phyloP scores from a whole-genome alignment of 2,797 vertebrate species.

The Sebastes minor region DNA sequence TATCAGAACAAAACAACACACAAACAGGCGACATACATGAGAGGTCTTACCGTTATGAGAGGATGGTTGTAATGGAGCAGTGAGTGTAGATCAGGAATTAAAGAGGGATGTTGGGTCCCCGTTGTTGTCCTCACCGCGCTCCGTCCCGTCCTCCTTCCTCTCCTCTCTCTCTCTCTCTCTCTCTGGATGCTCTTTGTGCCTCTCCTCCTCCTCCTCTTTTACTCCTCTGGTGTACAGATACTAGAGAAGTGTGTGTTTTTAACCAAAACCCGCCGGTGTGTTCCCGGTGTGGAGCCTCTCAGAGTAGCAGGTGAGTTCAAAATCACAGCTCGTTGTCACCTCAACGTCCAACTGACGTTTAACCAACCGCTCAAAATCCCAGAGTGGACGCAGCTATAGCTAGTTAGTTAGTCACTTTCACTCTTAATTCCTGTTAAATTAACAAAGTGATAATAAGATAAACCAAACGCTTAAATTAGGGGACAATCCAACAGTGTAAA shows the following conservation, averaged over 20 bases:
- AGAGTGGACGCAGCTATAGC: not conserved
- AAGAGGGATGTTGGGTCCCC: conserved; percentile 52
- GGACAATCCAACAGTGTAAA: conserved; percentile 21
- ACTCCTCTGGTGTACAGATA: conserved; percentile 29
- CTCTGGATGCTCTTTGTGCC: conserved; percentile 77
- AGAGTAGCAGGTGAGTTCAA: conserved; percentile 40
- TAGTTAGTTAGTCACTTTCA: conserved; percentile 28
- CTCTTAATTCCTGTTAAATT: conserved; percentile 17
- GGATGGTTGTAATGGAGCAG: not conserved
- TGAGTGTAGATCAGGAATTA: conserved; percentile 5
- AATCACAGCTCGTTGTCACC: conserved; percentile 39
- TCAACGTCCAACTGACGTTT: not conserved
- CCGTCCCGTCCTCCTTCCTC: conserved; percentile 66
- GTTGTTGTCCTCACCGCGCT: conserved; percentile 60
- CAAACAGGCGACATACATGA: not conserved
- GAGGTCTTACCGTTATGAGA: conserved; percentile 48
- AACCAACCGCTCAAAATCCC: not conserved
- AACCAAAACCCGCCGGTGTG: conserved; percentile 1
- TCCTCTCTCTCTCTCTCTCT: conserved; percentile 61
- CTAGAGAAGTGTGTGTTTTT: conserved; percentile 31
- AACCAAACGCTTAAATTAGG: not conserved
- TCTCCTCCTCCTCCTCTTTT: conserved; percentile 28
- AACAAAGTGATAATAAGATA: conserved; percentile 14
- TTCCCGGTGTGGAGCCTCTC: conserved; percentile 25
- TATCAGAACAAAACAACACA: conserved; percentile 47